phyloP scores from a whole-genome alignment of 2,113 vertebrate species.

The human region DNA sequence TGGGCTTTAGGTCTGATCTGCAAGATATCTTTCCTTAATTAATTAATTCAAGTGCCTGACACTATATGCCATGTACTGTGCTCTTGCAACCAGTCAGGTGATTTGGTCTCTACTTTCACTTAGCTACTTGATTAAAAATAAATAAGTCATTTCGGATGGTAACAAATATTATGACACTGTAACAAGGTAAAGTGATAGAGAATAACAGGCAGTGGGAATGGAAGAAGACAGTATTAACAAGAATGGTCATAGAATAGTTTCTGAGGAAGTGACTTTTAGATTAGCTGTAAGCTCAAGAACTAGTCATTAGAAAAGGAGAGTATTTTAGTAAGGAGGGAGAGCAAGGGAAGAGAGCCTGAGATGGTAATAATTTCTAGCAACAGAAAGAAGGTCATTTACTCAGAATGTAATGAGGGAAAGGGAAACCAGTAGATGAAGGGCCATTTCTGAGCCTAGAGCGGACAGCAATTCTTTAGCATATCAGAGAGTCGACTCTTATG shows the following conservation, averaged over 20 bases:
- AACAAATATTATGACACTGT: neutral
- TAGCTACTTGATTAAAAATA: neutral
- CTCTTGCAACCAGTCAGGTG: neutral
- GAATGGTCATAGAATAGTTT: neutral
- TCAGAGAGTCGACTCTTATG: neutral
- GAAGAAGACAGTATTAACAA: neutral
- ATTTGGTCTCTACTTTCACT: neutral
- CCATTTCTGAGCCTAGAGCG: neutral
- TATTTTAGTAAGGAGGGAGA: neutral
- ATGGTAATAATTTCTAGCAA: neutral
- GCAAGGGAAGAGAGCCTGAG: neutral
- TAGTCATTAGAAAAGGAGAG: neutral
- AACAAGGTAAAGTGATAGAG: neutral
- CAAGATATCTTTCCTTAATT: neutral
- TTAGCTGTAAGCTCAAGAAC: neutral
- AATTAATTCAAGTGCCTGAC: neutral
- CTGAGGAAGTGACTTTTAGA: neutral
- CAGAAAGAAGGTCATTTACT: neutral
- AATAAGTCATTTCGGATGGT: neutral
- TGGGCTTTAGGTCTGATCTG: neutral
- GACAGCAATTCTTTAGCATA: neutral
- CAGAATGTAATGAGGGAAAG: neutral
- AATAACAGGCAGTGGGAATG: neutral
- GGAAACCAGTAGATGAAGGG: neutral
- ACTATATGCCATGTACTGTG: neutral